These are phyloP conservation scores for Cataglyphis altisquamis DNA, from an alignment of 2,888 invertebrate species.

Conservation along the genomic window DNA sequence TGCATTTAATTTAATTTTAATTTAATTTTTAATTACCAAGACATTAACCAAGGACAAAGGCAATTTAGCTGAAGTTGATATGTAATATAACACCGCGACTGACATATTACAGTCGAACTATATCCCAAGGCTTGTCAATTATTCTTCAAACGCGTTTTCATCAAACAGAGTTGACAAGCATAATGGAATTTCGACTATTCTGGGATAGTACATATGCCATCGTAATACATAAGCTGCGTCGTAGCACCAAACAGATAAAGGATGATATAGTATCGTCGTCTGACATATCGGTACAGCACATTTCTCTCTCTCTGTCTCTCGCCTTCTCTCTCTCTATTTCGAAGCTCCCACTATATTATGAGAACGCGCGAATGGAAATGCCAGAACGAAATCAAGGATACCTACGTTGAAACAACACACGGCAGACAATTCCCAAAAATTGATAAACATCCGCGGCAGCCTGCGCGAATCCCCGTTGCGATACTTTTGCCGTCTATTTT, in stretches of 20 bases:
- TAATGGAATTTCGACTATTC: conserved; percentile 40
- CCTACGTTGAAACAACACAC: conserved; percentile 20
- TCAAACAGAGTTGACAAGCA: conserved; percentile 35
- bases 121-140: conserved; percentile 49
- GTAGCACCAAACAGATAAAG: conserved; percentile 13
- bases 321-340: neutral
- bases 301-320: neutral
- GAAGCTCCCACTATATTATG: neutral
- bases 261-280: conserved; percentile 27
- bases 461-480: conserved; percentile 31
- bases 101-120: conserved; percentile 35
- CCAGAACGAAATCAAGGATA: conserved; percentile 29
- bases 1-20: neutral
- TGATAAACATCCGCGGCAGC: conserved; percentile 42
- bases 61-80: neutral
- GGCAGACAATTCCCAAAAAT: conserved; percentile 42
- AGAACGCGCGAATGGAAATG: conserved; percentile 4
- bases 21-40: neutral
- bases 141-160: conserved; percentile 51
- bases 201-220: conserved; percentile 16
- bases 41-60: neutral
- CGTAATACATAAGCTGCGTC: conserved; percentile 38
- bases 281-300: conserved; percentile 21
- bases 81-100: conserved; percentile 20
- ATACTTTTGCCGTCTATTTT: neutral